Conservation (phyloP, 2,888 invertebrate species). For the Drosophila paracracens region DNA sequence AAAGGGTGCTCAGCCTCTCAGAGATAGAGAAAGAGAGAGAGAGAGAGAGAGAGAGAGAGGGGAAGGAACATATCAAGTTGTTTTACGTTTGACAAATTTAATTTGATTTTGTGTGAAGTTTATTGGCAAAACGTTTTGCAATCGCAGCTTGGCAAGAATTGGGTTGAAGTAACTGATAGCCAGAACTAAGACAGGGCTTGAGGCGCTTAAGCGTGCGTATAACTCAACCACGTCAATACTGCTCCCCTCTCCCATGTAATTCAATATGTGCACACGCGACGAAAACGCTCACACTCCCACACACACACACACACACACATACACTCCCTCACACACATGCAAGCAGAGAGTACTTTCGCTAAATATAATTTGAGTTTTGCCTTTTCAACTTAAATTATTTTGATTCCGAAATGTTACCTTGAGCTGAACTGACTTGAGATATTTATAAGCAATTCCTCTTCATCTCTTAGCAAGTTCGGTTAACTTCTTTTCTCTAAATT, state of each 20-base stretch:
- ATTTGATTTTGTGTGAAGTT: slow-evolving; percentile 81
- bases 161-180: slow-evolving; percentile 6
- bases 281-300: slow-evolving; percentile 1
- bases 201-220: slow-evolving; percentile 57
- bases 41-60: neutral
- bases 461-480: neutral
- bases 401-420: slow-evolving; percentile 29
- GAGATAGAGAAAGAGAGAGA: neutral
- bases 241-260: slow-evolving; percentile 32
- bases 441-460: slow-evolving; percentile 18
- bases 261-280: slow-evolving; percentile 39
- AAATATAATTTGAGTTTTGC: slow-evolving; percentile 46
- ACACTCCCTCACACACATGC: slow-evolving; percentile 1
- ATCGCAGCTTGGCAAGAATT: slow-evolving; percentile 15
- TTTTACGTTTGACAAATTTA: slow-evolving; percentile 79
- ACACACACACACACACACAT: slow-evolving; percentile 1
- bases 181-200: slow-evolving; percentile 24
- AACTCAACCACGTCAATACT: slow-evolving; percentile 43
- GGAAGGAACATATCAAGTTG: slow-evolving; percentile 71
- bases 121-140: slow-evolving; percentile 77
- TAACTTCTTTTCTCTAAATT: neutral
- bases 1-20: slow-evolving; percentile 38
- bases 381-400: slow-evolving; percentile 56
- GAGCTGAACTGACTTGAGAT: slow-evolving; percentile 26
- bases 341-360: slow-evolving; percentile 4